Conservation (phyloP, 2,797 vertebrate species). For the Bovichtus diacanthus region DNA sequence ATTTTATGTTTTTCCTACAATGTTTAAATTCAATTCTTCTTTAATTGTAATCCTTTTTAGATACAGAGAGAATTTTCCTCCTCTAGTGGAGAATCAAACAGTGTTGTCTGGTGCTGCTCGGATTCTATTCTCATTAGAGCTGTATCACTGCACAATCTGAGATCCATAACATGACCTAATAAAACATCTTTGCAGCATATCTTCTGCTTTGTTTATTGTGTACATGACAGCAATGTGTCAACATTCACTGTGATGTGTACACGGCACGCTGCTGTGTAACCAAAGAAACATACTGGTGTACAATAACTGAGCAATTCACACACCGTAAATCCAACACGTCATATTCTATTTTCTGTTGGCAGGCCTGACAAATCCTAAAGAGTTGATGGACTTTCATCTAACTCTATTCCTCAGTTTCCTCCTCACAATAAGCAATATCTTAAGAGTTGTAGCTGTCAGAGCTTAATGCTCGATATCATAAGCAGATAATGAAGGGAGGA, state of each 20-base stretch:
- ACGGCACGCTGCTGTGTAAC: neutral
- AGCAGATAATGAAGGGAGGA: slow-evolving; percentile 48
- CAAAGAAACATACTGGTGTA: neutral
- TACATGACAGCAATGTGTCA: slow-evolving; percentile 18
- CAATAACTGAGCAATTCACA: slow-evolving; percentile 19
- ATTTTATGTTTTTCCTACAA: too few species aligned
- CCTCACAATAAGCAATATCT: too few species aligned
- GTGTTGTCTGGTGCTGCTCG: neutral
- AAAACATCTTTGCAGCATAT: slow-evolving; percentile 1
- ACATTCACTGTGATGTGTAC: neutral
- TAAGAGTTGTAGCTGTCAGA: slow-evolving; percentile 46
- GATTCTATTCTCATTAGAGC: slow-evolving; percentile 1
- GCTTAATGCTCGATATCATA: slow-evolving; percentile 40
- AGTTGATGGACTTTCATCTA: slow-evolving; percentile 36
- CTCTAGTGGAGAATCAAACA: neutral
- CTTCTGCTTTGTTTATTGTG: slow-evolving; percentile 3
- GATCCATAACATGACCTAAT: slow-evolving; percentile 1
- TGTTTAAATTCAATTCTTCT: neutral
- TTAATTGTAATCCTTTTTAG: neutral
- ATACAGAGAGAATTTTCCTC: neutral
- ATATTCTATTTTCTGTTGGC: slow-evolving; percentile 38
- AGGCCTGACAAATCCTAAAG: slow-evolving; percentile 17
- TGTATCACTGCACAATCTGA: neutral
- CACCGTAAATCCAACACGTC: slow-evolving; percentile 28
- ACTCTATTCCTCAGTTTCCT: too few species aligned